These are phyloP conservation scores for Neolamprologus kungweensis DNA, from an alignment of 2,113 vertebrate species.

Conservation along the genomic window DNA sequence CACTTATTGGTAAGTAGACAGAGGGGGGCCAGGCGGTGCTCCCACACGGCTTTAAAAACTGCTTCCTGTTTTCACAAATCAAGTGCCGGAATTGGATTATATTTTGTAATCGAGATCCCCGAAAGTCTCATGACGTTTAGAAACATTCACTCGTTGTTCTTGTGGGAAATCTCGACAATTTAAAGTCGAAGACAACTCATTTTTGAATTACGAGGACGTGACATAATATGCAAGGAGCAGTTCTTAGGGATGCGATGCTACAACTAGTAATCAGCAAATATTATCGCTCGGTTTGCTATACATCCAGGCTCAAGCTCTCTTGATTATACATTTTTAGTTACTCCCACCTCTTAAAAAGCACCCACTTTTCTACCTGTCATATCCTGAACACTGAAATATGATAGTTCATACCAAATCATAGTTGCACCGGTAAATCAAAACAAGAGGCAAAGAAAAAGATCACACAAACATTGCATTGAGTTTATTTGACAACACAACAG, in stretches of 20 bases:
- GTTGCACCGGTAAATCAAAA: background rate
- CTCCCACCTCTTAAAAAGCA: background rate
- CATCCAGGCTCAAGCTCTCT: background rate
- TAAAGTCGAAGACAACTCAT: background rate
- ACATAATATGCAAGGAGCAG: background rate
- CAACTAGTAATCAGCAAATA: background rate
- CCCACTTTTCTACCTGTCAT: background rate
- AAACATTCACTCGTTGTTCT: background rate
- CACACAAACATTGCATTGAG: background rate
- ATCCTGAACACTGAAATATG: background rate
- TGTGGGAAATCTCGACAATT: background rate
- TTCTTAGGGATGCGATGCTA: background rate
- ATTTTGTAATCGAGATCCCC: background rate
- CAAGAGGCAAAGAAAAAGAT: background rate
- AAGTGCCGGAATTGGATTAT: background rate
- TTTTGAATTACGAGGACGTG: background rate
- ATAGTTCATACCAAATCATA: background rate
- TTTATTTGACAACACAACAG: background rate
- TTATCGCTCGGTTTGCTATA: background rate
- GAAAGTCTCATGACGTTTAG: background rate
- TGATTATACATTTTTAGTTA: background rate
- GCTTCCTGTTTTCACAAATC: background rate
- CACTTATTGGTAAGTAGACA: background rate
- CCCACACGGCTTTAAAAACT: background rate
- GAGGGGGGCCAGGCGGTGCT: background rate